Evolutionary conservation across 1,140 invertebrate genomes (phyloP), one percentile per base, ranked within the genome.

Genomic region (Eubasilissa regina): DNA sequence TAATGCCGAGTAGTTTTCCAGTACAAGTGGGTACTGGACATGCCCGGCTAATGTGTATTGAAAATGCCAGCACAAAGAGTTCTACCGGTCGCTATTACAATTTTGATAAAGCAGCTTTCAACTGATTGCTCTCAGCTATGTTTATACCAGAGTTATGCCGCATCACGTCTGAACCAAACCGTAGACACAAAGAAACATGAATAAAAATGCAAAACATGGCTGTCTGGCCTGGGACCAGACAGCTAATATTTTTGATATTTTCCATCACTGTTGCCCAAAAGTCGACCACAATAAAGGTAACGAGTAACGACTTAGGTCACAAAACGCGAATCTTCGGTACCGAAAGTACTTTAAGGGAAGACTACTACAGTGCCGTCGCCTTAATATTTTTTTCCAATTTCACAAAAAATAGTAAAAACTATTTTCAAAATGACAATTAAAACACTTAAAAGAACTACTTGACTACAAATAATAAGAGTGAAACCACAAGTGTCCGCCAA

Each of bases 21-120:
- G 25, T 35, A 35, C 25, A 35, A 35, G 25, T 35, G 25, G 25
- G 25, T 6, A 35, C 25, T 35, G 25, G 25, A 6, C 25, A 6
- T n/a, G 25, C 25, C 25, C 25, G 25, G 25, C 25, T 35, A 35
- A 35, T 35, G 25, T 56, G 53, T 56, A 56, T 56, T 35, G 25
- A 35, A 35, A 35, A 56, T 15, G 8, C 0, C n/a, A 1, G 53
- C n/a, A 17, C 53, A 56, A 56, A 56, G 53, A 56, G 17, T n/a
- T 1, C 53, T n/a, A 1, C 53, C n/a, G 53, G 53, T 56, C 53
- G 53, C 53, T 7, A 15, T 56, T 17, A 3, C 4, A 56, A 56
- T 56, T 62, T 35, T 62, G 58, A 62, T 62, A 62, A 62, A 62
- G 58, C 25, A 62, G 58, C 58, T 62, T 62, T 62, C 19, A 62